Evolutionary conservation across 2,797 vertebrate species (phyloP).

Genomic region (Notoglanidium macrostoma): DNA sequence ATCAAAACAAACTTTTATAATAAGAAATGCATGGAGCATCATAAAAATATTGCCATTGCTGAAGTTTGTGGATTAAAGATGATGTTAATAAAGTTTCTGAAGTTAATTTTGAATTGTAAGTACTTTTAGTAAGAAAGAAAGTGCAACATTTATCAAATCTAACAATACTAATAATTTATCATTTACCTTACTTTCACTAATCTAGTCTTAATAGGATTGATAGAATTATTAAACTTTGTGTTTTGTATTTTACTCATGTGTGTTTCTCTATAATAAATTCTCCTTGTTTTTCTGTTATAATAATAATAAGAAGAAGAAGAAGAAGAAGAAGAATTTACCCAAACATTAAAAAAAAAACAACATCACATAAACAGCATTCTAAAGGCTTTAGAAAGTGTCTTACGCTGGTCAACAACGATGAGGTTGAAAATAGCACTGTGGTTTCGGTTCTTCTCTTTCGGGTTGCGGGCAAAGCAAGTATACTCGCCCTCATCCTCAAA

Average conservation of each 20-base stretch:
- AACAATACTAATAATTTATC: not conserved
- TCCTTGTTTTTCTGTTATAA: not conserved
- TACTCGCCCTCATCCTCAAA: slow-evolving; percentile 89
- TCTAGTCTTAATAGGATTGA: not conserved
- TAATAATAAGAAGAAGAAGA: not conserved
- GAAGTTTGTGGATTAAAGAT: not conserved
- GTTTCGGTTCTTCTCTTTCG: slow-evolving; percentile 82
- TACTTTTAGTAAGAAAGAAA: not conserved
- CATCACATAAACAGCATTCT: not conserved
- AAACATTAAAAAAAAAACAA: not conserved
- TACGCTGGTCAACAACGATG: slow-evolving; percentile 86
- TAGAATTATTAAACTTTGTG: not conserved
- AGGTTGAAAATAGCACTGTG: slow-evolving; percentile 83
- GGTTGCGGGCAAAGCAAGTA: slow-evolving; percentile 87
- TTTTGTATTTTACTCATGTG: no score
- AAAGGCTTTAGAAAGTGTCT: slow-evolving; percentile 50
- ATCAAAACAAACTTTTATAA: no score
- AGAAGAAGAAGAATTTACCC: not conserved
- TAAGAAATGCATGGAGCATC: no score
- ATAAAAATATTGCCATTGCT: no score
- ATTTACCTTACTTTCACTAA: not conserved
- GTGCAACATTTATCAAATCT: not conserved
- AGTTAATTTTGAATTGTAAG: not conserved
- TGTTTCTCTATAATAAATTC: no score
- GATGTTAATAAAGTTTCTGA: not conserved